These are phyloP conservation scores for Agapornis roseicollis DNA, from an alignment of 2,113 vertebrate species.

Conservation along the genomic window DNA sequence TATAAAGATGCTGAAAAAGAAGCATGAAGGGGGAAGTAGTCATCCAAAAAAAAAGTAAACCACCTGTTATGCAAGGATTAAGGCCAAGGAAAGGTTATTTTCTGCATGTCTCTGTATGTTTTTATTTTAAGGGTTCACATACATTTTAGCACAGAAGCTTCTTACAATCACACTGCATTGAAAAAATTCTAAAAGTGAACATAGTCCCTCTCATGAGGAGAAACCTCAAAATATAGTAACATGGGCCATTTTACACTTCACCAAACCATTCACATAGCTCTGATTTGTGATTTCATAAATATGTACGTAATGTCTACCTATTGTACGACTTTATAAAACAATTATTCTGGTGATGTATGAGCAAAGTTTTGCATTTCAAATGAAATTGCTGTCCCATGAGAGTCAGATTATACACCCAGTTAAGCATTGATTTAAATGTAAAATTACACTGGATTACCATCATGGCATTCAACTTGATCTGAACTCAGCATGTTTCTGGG, in stretches of 20 bases:
- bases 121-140: not conserved
- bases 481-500: conserved; percentile 54
- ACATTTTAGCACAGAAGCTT: not conserved
- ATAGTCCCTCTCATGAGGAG: not conserved
- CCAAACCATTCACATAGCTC: not conserved
- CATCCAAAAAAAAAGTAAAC: not conserved
- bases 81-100: not conserved
- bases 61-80: not conserved
- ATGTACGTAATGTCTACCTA: not conserved
- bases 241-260: not conserved
- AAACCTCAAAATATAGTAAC: not conserved
- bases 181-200: not conserved
- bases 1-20: not conserved
- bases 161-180: not conserved
- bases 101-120: not conserved
- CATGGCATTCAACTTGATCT: conserved; percentile 45
- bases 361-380: conserved; percentile 34
- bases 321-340: not conserved
- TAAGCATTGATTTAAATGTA: conserved; percentile 24
- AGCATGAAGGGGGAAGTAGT: not conserved
- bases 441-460: conserved; percentile 45
- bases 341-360: not conserved
- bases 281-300: not conserved
- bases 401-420: conserved; percentile 33
- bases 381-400: conserved; percentile 1